A percentile compares a stretch with the other conserved stretches of the same genome.
phyloP scores from a whole-genome alignment of 2,113 vertebrate genomes.

The Parus major region DNA sequence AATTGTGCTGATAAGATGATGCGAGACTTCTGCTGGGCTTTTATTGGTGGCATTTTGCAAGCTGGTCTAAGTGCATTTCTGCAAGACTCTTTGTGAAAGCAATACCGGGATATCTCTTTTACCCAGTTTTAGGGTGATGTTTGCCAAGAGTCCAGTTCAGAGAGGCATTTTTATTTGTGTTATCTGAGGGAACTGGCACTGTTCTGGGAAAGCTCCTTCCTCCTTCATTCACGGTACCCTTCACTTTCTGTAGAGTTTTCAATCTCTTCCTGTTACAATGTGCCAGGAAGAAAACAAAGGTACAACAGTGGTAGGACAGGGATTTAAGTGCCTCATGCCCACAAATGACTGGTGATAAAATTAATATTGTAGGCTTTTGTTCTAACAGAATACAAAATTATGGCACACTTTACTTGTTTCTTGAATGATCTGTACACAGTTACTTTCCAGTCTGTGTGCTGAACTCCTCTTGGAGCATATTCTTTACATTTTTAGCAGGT shows the following conservation, averaged over 20 bases:
- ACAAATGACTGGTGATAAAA: not conserved
- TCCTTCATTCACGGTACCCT: not conserved
- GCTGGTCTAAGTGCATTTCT: not conserved
- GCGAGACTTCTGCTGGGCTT: not conserved
- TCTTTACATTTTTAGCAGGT: not conserved
- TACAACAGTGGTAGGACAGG: not conserved
- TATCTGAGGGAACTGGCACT: not conserved
- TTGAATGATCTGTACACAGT: not conserved
- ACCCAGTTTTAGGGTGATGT: not conserved
- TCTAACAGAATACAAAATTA: not conserved
- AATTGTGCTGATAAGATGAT: not conserved
- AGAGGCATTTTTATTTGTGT: not conserved
- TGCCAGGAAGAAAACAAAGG: not conserved
- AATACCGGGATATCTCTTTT: not conserved
- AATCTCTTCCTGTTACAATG: rapidly evolving
- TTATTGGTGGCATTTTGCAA: not conserved
- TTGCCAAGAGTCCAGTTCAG: not conserved
- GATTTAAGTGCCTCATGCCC: not conserved
- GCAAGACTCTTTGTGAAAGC: not conserved
- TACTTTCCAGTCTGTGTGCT: not conserved
- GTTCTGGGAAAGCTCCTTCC: not conserved
- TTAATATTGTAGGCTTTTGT: not conserved
- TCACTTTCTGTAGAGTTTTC: not conserved
- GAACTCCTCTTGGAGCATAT: not conserved
- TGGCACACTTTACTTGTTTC: not conserved